These are phyloP conservation scores for Orthosia gracilis DNA, from an alignment of 2,888 invertebrate species.

Conservation along the genomic window DNA sequence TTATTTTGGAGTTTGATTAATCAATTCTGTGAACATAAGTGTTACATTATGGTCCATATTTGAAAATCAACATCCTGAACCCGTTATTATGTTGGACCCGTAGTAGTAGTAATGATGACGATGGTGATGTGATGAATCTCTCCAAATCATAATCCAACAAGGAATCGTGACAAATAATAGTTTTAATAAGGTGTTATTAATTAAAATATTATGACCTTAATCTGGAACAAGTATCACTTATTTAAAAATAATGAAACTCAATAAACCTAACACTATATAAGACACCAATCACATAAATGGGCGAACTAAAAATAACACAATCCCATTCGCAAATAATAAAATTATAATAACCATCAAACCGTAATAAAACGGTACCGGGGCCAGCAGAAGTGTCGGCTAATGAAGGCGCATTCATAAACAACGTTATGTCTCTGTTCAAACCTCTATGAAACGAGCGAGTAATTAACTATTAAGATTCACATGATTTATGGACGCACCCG, in stretches of 20 bases:
- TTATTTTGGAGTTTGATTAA: constrained; percentile 15
- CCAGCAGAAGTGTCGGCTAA: constrained; percentile 35
- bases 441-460: constrained; percentile 43
- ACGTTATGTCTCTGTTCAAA: constrained; percentile 28
- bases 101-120: too few species aligned
- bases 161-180: not conserved
- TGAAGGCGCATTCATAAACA: constrained; percentile 47
- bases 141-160: not conserved
- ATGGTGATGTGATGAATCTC: not conserved
- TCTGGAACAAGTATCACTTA: not conserved
- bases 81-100: too few species aligned
- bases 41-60: not conserved
- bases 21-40: not conserved
- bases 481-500: constrained; percentile 43
- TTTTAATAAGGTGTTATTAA: not conserved
- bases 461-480: constrained; percentile 62
- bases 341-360: constrained; percentile 20
- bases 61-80: not conserved
- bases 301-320: constrained; percentile 3
- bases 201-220: not conserved
- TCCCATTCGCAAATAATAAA: constrained; percentile 8
- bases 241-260: constrained; percentile 8
- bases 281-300: not conserved
- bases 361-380: constrained; percentile 13
- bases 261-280: not conserved